Percentiles rank a stretch among this genome's conserved stretches.
These are phyloP conservation scores for Chaenogobius annularis DNA, from an alignment of 2,113 vertebrate genomes.

Conservation along the genomic window DNA sequence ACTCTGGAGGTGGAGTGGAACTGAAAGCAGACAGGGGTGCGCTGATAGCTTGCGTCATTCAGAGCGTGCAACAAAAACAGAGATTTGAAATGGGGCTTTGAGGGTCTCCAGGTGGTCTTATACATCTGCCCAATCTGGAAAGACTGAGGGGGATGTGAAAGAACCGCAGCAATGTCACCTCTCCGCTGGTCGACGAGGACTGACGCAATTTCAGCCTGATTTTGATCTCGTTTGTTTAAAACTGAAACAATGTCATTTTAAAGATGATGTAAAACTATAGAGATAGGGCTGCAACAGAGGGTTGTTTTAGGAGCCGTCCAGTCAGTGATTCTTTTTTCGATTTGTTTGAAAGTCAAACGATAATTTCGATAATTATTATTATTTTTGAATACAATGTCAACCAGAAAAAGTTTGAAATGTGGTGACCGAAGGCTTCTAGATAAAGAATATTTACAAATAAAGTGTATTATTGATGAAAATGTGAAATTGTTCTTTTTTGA, in stretches of 20 bases:
- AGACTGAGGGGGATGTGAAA: constrained; percentile 5
- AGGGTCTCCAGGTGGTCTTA: constrained; percentile 19
- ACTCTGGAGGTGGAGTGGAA: neutral
- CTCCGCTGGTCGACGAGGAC: neutral
- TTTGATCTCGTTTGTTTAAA: neutral
- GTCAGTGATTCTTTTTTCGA: too few relatives aligned
- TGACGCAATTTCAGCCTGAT: constrained; percentile 26
- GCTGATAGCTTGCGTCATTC: constrained; percentile 22
- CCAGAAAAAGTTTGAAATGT: too few relatives aligned
- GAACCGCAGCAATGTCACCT: constrained; percentile 24
- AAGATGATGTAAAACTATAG: neutral
- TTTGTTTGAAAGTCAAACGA: too few relatives aligned
- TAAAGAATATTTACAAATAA: too few relatives aligned
- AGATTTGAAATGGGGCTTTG: constrained; percentile 14
- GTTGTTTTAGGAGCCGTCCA: too few relatives aligned
- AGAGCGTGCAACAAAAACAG: constrained; percentile 12
- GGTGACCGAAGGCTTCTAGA: too few relatives aligned
- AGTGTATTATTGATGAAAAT: too few relatives aligned
- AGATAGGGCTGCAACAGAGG: too few relatives aligned
- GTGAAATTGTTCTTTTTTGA: too few relatives aligned
- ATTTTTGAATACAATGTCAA: too few relatives aligned
- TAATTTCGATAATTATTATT: too few relatives aligned
- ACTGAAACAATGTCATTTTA: neutral
- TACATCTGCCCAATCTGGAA: neutral
- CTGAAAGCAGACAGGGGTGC: constrained; percentile 1